Base-by-base conservation (phyloP, 2,113 vertebrate genomes). In the Arenaria interpres region DNA sequence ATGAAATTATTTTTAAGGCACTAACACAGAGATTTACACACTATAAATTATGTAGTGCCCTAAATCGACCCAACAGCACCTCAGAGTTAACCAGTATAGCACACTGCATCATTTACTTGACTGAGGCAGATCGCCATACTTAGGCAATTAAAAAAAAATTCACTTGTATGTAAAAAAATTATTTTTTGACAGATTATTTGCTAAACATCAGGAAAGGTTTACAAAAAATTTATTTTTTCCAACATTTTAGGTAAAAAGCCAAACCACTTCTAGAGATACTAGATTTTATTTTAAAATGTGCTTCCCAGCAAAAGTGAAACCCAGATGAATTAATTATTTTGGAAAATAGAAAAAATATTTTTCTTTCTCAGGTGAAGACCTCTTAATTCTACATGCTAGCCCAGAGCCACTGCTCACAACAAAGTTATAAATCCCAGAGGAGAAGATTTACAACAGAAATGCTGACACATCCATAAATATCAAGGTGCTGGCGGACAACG, bases 401-500 rank as follows among this genome's bases (percentile, higher is more conserved):
- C 88, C 78, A 94, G 53, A 88, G 93, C 64, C 79, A 94, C 50
- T 85, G 81, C 74, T 91, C n/a, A 46, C 28, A 86, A 80, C 23
- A 19, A 80, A 74, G 88, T 74, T 88, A 72, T 90, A 96, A 95
- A 93, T 86, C 81, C 54, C 67, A 56, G 54, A 83, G 64, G 62
- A 78, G 59, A 57, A 12, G 86, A 96, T 94, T 90, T 96, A 95
- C 56, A 95, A n/a, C 63, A 88, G 56, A 79, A 94, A 89, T 51
- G 57, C 85, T 84, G 91, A 91, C 91, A 85, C 3, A 3, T 51
- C 37, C 89, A 81, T 94, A 97, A 94, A 95, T 93, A 92, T 19
- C 91, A 93, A 74, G 8, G 9, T 67, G 74, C 90, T 85, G 77
- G 73, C 5, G 2, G 90, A 90, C 39, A 91, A 33, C 0, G 6